A percentile compares a stretch with the other conserved stretches of the same genome.
phyloP scores from a whole-genome alignment of 2,888 invertebrate genomes.

The Homarus gammarus region DNA sequence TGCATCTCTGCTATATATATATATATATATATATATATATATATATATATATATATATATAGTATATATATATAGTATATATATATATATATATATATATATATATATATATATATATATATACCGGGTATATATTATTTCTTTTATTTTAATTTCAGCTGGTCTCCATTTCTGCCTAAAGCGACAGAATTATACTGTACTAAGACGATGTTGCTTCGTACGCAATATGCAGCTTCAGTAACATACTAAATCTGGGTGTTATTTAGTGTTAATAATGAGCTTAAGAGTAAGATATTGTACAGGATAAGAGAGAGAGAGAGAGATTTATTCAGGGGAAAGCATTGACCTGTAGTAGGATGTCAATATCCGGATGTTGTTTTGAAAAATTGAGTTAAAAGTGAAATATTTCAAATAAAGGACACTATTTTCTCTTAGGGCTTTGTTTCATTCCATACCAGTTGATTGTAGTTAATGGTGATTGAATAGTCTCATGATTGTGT shows the following conservation, averaged over 20 bases:
- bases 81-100: neutral
- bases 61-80: too few relatives aligned
- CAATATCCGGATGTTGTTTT: constrained; percentile 37
- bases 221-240: constrained; percentile 1
- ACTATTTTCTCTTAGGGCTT: constrained; percentile 60
- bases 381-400: constrained; percentile 16
- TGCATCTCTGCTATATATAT: neutral
- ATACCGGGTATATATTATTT: neutral
- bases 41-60: constrained; percentile 1
- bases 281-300: neutral
- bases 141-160: neutral
- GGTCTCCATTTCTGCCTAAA: constrained; percentile 1
- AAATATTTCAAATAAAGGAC: constrained; percentile 58
- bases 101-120: constrained; percentile 8
- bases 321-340: neutral
- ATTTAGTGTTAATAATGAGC: neutral
- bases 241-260: constrained; percentile 16
- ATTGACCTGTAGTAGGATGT: neutral
- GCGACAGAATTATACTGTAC: neutral
- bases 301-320: neutral
- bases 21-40: constrained; percentile 7
- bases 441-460: neutral
- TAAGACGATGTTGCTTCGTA: neutral
- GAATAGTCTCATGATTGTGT: too few relatives aligned
- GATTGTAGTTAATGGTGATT: neutral